Base-by-base conservation (phyloP, 2,888 invertebrate species). In the Drosophila formosana region DNA sequence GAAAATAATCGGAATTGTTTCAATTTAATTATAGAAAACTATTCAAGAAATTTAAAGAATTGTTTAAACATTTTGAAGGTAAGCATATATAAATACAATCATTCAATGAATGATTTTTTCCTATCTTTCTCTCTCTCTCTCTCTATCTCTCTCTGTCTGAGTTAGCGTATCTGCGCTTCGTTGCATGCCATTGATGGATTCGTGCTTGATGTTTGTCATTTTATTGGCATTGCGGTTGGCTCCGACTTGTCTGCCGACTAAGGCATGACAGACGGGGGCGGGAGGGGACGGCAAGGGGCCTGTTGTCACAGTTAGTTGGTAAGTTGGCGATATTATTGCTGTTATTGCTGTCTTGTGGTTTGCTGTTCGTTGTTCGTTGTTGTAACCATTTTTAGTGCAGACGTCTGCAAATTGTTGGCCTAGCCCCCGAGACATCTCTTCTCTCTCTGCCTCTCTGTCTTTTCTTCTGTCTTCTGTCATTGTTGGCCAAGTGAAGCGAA, bases 171-270 rank as follows among this genome's bases (percentile, higher is more conserved):
- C 13, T 37, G 2, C 41, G 6, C 8, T 30, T 49, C 58, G 49
- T 23, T n/a, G 5, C 4, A n/a, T 39, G 26, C 18, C 11, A 41
- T 58, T 58, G 49, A 50, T 58, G 47, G 61, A 66, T 66, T 66
- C 55, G 45, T 75, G 70, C 53, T 69, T 69, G 63, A 60, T 65
- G 66, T 71, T 85, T 82, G 72, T 51, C 71, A 82, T 82, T 82
- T 80, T 82, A 83, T 83, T 78, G 82, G 65, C 80, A 70, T 43
- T 64, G 72, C 56, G 57, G 26, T 67, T 69, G 82, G 82, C 82
- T 85, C 82, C 82, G 55, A 70, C 78, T 70, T 73, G 82, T 76
- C 82, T 82, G 66, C 77, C 77, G 30, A 37, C 67, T 69, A 57
- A 80, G 77, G 82, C 39, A 39, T 62, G 66, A 32, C 25, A 11